phyloP scores from a whole-genome alignment of 2,888 invertebrate species.

The Anarsia innoxiella region DNA sequence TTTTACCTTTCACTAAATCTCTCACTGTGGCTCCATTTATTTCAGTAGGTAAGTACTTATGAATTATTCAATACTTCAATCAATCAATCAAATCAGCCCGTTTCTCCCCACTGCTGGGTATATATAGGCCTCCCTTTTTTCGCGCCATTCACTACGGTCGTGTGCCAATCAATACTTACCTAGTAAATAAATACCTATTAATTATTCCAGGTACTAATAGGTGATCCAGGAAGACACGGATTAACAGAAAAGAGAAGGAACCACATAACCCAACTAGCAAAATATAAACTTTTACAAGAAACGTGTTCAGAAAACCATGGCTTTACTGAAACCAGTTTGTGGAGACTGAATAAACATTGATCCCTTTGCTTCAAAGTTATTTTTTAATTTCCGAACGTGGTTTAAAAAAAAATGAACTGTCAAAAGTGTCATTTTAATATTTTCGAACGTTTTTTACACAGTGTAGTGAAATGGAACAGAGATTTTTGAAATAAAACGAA shows the following conservation, averaged over 20 bases:
- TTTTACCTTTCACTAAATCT: too few species aligned
- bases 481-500: slow-evolving; percentile 2
- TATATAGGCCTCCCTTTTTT: too few species aligned
- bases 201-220: slow-evolving; percentile 59
- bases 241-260: slow-evolving; percentile 47
- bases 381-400: not conserved
- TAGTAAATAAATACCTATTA: too few species aligned
- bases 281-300: slow-evolving; percentile 57
- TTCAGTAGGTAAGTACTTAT: too few species aligned
- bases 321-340: slow-evolving; percentile 65
- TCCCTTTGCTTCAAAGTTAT: not conserved
- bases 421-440: not conserved
- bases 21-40: too few species aligned
- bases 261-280: slow-evolving; percentile 47
- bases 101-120: too few species aligned
- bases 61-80: too few species aligned
- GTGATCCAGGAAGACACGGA: slow-evolving; percentile 77
- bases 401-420: too few species aligned
- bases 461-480: not conserved
- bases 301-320: slow-evolving; percentile 72
- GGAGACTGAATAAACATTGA: slow-evolving; percentile 35
- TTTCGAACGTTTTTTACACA: not conserved
- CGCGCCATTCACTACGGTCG: too few species aligned
- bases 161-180: too few species aligned
- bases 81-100: too few species aligned